Conservation (phyloP, 2,113 vertebrate species). For the Otocyon megalotis region DNA sequence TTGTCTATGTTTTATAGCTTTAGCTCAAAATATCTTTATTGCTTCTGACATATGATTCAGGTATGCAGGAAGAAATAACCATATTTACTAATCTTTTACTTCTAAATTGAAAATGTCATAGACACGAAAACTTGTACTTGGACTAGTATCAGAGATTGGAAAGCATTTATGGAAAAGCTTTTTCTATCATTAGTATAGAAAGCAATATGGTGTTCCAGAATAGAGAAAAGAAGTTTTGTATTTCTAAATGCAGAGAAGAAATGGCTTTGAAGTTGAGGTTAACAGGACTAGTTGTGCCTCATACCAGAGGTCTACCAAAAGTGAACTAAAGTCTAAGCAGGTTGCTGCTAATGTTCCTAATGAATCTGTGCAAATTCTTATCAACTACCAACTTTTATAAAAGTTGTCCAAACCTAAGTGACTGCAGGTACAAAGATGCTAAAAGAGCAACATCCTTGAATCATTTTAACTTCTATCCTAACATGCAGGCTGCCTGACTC, state of each 20-base stretch:
- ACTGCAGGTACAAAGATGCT: not conserved
- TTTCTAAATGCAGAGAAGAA: not conserved
- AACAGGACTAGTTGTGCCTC: not conserved
- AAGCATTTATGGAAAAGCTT: not conserved
- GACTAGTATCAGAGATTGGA: not conserved
- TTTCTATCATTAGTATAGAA: not conserved
- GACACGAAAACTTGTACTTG: not conserved
- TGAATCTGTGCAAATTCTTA: not conserved
- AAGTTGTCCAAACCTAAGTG: not conserved
- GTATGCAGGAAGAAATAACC: not conserved
- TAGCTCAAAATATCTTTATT: not conserved
- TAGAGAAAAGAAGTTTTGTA: not conserved
- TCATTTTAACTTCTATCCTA: not conserved
- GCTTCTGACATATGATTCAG: not conserved
- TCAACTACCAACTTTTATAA: not conserved
- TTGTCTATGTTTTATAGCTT: not conserved
- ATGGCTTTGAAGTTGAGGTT: not conserved
- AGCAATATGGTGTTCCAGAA: not conserved
- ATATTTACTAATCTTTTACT: slow-evolving; percentile 35
- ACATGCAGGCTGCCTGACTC: not conserved
- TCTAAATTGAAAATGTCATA: not conserved
- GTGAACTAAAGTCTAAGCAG: not conserved
- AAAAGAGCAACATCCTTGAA: not conserved
- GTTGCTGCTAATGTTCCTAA: not conserved
- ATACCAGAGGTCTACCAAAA: not conserved